Evolutionary conservation across 2,113 vertebrate species (phyloP).

Genomic region (Callionymus lyra): DNA sequence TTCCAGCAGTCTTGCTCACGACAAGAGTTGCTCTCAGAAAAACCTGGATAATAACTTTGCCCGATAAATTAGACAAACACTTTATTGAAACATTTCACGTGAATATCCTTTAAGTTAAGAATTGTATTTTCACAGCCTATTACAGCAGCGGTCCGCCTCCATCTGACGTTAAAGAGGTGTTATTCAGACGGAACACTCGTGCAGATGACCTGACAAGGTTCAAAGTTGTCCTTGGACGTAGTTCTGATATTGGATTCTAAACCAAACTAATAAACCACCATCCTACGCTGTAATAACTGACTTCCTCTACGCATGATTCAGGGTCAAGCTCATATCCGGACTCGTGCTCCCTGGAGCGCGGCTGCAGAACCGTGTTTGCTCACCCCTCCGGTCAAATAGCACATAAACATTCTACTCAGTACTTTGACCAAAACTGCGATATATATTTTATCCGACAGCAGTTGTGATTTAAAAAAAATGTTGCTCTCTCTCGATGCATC

Average conservation of each 20-base stretch:
- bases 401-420: slow-evolving; percentile 19
- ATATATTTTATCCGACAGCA: too few relatives aligned
- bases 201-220: slow-evolving; percentile 36
- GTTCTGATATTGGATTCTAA: slow-evolving; percentile 57
- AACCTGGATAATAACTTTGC: slow-evolving; percentile 30
- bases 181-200: slow-evolving; percentile 47
- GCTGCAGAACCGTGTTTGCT: slow-evolving; percentile 30
- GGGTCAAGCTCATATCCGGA: slow-evolving; percentile 66
- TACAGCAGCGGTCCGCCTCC: slow-evolving; percentile 25
- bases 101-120: slow-evolving; percentile 33
- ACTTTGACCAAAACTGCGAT: slow-evolving; percentile 12
- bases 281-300: slow-evolving; percentile 48
- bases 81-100: slow-evolving; percentile 19
- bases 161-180: slow-evolving; percentile 58
- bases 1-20: slow-evolving; percentile 16
- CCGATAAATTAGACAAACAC: slow-evolving; percentile 12
- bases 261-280: slow-evolving; percentile 47
- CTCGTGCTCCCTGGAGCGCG: slow-evolving; percentile 40
- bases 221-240: slow-evolving; percentile 48
- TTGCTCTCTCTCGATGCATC: slow-evolving; percentile 9
- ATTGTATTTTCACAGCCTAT: slow-evolving; percentile 34
- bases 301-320: slow-evolving; percentile 51
- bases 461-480: slow-evolving; percentile 15
- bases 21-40: slow-evolving; percentile 14
- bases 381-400: slow-evolving; percentile 25